Evolutionary conservation across 2,797 vertebrate genomes (phyloP), one percentile per base, ranked within the genome.

Genomic region (Parauchenoglanis punctatus): DNA sequence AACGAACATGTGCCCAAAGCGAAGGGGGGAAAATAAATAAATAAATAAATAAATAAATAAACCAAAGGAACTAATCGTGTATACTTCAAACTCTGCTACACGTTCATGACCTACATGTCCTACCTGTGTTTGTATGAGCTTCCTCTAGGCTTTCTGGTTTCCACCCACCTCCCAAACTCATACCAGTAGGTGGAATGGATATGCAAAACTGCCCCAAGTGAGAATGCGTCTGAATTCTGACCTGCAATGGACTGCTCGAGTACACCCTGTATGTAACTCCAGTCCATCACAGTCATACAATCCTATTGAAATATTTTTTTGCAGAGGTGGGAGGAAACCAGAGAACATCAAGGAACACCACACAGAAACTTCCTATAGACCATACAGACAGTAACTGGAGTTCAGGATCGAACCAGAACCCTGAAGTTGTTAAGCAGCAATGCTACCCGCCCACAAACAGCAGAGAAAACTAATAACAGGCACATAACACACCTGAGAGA

Each of bases 401-500:
- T 59, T 81, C 56, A 81, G 78, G 35, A 82, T 65, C 1, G 25
- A 82, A 63, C 40, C 17, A 1, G 25, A 25, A n/a, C 20, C 35
- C 5, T 61, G 35, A 10, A 23, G 20, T 28, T 81, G 58, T 28
- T 11, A 61, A 7, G 7, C 80, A 13, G 58, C 12, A 46, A 46
- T 0, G 12, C 12, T 15, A 44, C 18, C 35, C 31, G 4, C 54
- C 18, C 54, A 65, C 40, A 31, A 82, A 67, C 81, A 67, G 44
- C 67, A 67, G 25, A 52, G 59, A 82, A n/a, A 40, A 35, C 18
- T 23, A 61, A 44, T 44, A 61, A 81, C 56, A 81, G 12, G 11
- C 58, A n/a, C 58, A 63, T 17, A 81, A 63, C 35, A 63, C 59
- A 81, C 40, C 80, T 63, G 58, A 46, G 25, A 82, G 44, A 65